These are phyloP conservation scores for Dasyurus viverrinus DNA, from an alignment of 2,113 vertebrate species.

Conservation along the genomic window DNA sequence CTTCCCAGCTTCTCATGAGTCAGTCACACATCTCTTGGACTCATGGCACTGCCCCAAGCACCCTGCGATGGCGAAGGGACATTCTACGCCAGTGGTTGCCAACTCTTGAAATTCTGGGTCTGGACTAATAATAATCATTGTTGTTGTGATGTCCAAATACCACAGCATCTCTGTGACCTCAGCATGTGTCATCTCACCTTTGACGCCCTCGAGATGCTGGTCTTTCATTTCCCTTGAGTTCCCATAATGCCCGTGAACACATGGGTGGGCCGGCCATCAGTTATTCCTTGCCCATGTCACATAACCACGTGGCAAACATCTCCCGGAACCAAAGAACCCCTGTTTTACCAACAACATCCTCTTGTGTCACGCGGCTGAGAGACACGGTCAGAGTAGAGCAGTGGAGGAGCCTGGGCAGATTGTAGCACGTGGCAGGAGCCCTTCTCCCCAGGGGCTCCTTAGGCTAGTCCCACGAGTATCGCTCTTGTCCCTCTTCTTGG, in stretches of 20 bases:
- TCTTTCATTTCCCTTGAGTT: neutral
- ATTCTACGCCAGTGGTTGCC: neutral
- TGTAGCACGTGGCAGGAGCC: neutral
- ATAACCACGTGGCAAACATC: too few species aligned
- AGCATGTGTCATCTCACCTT: neutral
- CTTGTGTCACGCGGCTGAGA: neutral
- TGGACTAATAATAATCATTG: neutral
- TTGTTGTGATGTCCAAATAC: neutral
- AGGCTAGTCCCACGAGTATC: accelerated
- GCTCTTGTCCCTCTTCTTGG: too few species aligned
- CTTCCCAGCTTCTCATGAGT: neutral
- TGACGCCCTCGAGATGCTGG: neutral
- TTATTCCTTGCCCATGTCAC: neutral
- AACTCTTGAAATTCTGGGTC: neutral
- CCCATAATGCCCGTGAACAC: too few species aligned
- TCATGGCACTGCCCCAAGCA: neutral
- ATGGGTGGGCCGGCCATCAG: too few species aligned
- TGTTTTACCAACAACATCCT: neutral
- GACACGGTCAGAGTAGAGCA: neutral
- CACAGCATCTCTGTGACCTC: neutral
- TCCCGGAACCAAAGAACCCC: neutral
- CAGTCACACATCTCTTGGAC: neutral
- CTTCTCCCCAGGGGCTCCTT: neutral
- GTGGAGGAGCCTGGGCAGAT: too few species aligned
- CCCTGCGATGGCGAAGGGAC: neutral